Percentiles rank a stretch among this genome's conserved stretches.
phyloP scores from a whole-genome alignment of 2,888 invertebrate species.

The Nemotelus pantherinus region DNA sequence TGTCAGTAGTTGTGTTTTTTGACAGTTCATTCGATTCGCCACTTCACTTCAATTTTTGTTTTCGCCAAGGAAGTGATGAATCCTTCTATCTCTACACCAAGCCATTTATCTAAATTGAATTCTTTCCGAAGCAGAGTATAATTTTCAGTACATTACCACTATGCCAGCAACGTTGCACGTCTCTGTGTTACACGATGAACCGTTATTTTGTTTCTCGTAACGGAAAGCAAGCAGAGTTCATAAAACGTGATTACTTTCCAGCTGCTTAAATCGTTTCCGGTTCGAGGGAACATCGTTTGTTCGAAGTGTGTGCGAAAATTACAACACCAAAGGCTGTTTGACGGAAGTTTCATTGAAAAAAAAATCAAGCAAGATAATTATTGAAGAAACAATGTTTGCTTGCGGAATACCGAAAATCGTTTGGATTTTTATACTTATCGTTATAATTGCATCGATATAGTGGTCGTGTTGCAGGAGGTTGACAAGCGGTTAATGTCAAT shows the following conservation, averaged over 20 bases:
- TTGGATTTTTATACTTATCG: conserved; percentile 45
- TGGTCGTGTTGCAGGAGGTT: too few species aligned
- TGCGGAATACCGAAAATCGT: conserved; percentile 41
- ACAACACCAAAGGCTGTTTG: too few species aligned
- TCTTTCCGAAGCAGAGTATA: background rate
- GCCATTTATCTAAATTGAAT: conserved; percentile 36
- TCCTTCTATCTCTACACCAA: background rate
- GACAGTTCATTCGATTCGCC: too few species aligned
- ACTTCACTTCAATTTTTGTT: background rate
- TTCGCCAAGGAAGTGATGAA: background rate
- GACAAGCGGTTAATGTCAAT: too few species aligned
- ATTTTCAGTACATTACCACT: conserved; percentile 35
- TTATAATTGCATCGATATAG: conserved; percentile 47
- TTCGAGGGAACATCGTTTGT: background rate
- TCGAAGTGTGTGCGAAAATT: too few species aligned
- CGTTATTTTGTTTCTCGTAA: background rate
- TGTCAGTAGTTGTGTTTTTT: too few species aligned
- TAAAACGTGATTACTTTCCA: conserved; percentile 36
- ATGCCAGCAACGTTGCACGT: background rate
- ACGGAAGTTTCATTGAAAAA: too few species aligned
- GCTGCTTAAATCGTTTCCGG: conserved; percentile 15
- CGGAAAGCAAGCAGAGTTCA: background rate
- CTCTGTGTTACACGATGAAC: background rate
- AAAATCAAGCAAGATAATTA: background rate
- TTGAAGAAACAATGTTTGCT: conserved; percentile 38